Conservation (phyloP, 2,888 invertebrate genomes). For the Thyatira batis region DNA sequence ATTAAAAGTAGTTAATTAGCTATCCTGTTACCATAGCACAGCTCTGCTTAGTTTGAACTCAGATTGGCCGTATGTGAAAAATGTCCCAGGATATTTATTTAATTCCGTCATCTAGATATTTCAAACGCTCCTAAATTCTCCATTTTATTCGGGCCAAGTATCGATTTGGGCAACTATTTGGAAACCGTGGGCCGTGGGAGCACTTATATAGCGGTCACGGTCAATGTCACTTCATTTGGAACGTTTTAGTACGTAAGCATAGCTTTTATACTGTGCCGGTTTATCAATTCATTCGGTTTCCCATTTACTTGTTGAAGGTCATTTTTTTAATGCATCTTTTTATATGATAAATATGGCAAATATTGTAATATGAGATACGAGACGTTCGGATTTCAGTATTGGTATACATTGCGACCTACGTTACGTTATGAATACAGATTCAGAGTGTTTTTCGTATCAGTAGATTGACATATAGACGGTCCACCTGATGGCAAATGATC, state of each 20-base stretch:
- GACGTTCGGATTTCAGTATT: neutral
- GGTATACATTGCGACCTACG: neutral
- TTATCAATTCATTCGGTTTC: conserved; percentile 21
- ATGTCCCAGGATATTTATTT: too few relatives aligned
- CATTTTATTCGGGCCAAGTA: conserved; percentile 21
- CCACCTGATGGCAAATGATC: too few relatives aligned
- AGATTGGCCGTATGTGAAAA: too few relatives aligned
- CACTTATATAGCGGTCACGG: conserved; percentile 28
- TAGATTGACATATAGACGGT: neutral
- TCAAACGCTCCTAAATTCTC: neutral
- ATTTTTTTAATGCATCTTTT: neutral
- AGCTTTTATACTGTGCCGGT: conserved; percentile 6
- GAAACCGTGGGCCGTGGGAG: conserved; percentile 19
- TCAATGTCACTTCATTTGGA: conserved; percentile 29
- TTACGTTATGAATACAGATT: neutral
- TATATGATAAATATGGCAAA: neutral
- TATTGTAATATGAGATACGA: neutral
- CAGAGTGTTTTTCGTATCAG: neutral
- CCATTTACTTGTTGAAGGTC: neutral
- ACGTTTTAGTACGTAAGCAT: conserved; percentile 12
- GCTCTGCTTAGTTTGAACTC: too few relatives aligned
- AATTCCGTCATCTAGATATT: neutral
- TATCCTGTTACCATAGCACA: too few relatives aligned
- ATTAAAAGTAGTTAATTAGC: too few relatives aligned
- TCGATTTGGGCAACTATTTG: conserved; percentile 31